Base-by-base conservation (phyloP, 2,113 vertebrate species). In the Corydoras maculifer region DNA sequence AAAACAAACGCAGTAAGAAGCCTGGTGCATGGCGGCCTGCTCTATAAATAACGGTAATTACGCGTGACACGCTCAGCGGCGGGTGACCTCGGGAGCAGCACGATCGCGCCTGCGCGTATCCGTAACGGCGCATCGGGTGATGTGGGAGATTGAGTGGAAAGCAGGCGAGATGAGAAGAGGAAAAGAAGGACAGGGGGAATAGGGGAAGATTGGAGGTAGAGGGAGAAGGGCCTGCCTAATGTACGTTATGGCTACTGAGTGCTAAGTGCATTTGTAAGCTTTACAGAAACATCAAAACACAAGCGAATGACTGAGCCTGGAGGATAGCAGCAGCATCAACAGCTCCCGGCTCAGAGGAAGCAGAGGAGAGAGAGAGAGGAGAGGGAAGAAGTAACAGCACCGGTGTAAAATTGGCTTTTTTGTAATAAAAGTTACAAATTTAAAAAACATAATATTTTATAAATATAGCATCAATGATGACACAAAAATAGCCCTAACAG, bases 191-290 rank as follows among this genome's bases (percentile, higher is more conserved):
- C 55, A 73, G 49, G 62, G 70, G 54, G 62, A 51, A 64, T 18
- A 25, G 12, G 15, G 53, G 8, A 18, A 15, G 67, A 58, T 15
- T 57, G 11, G 55, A 53, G 9, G 58, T 14, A 13, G 12, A 48
- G 15, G 54, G 25, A 68, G 48, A 43, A 64, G 61, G 73, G 49
- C 13, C 61, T 68, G 73, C 61, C 72, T 78, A 78, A 78, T 78
- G 77, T 78, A 75, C 68, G 77, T 75, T 78, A 59, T 75, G 73
- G 77, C 65, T 78, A 63, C 68, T 15, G 69, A 72, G 73, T 72
- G 77, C 77, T 78, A 78, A 78, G 77, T 78, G 77, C 77, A 75
- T 74, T 70, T 78, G 77, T 78, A 78, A 75, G 77, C 73, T 75
- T 78, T 65, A 78, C 77, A 72, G 69, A 58, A 75, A 75, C 77